Evolutionary conservation across 2,888 invertebrate species (phyloP).

Genomic region (Laothoe populi): DNA sequence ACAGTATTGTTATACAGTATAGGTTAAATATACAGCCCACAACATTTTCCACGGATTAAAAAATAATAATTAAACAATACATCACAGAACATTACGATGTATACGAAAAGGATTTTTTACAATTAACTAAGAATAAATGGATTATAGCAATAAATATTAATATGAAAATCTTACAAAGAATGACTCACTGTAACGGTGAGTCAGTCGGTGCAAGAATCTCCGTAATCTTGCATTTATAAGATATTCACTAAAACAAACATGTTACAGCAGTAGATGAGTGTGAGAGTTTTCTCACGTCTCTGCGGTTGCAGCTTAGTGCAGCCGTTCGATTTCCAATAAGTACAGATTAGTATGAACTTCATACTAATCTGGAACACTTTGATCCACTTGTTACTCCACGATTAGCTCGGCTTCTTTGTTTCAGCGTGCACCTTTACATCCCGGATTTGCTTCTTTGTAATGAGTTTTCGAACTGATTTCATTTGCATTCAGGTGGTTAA

Average conservation of each 20-base stretch:
- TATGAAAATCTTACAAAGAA: no score
- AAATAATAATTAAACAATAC: no score
- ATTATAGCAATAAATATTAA: no score
- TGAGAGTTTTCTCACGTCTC: neutral
- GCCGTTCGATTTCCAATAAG: constrained; percentile 23
- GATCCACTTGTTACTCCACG: constrained; percentile 22
- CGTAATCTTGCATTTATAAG: no score
- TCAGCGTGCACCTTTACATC: constrained; percentile 12
- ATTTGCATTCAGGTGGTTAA: neutral
- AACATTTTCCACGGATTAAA: no score
- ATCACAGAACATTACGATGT: no score
- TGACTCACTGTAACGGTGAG: no score
- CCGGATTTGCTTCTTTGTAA: constrained; percentile 22
- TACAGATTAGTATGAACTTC: constrained; percentile 15
- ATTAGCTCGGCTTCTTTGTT: constrained; percentile 23
- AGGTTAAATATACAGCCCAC: no score
- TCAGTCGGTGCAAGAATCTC: no score
- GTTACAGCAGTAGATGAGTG: neutral
- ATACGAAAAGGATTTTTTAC: no score
- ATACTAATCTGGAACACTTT: constrained; percentile 22
- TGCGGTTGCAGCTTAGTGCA: constrained; percentile 8
- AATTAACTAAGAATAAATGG: no score
- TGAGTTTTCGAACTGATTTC: constrained; percentile 15
- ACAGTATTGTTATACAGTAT: no score
- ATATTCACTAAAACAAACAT: neutral